Conservation (phyloP, 2,113 vertebrate species). For the Lucifuga dentata region DNA sequence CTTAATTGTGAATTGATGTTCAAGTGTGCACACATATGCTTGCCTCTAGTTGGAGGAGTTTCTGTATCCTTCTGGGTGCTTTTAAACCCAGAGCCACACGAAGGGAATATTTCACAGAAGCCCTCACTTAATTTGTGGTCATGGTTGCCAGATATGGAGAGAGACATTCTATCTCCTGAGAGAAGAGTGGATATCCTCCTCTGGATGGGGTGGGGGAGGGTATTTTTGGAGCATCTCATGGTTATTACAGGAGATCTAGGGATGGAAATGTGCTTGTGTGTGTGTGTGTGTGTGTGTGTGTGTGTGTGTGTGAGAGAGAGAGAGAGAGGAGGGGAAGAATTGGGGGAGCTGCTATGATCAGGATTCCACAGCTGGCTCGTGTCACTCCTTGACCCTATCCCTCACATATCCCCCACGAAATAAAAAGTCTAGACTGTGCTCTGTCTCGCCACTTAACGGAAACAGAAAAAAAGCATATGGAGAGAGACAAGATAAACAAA, state of each 20-base stretch:
- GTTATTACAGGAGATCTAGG: conserved; percentile 73
- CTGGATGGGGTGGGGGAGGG: conserved; percentile 51
- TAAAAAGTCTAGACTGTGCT: conserved; percentile 76
- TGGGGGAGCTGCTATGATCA: conserved; percentile 59
- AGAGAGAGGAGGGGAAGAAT: conserved; percentile 42
- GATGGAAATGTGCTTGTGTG: conserved; percentile 50
- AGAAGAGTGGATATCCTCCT: conserved; percentile 65
- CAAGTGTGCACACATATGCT: conserved; percentile 46
- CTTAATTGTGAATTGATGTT: conserved; percentile 63
- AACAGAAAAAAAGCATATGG: conserved; percentile 40
- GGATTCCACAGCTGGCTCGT: conserved; percentile 82
- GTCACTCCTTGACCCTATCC: conserved; percentile 76
- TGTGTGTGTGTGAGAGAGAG: conserved; percentile 41
- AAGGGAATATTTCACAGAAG: conserved; percentile 71
- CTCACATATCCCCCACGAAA: conserved; percentile 60
- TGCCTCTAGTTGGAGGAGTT: conserved; percentile 40
- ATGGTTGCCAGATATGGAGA: conserved; percentile 79
- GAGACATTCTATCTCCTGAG: conserved; percentile 75
- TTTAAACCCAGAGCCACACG: conserved; percentile 57
- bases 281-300: conserved; percentile 30
- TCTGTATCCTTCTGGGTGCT: conserved; percentile 49
- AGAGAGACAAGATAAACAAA: conserved; percentile 59
- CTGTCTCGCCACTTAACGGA: conserved; percentile 56
- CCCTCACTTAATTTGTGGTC: conserved; percentile 73
- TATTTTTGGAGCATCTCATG: conserved; percentile 75